These are phyloP conservation scores for Myopa testacea DNA, from an alignment of 2,888 invertebrate species.

Conservation along the genomic window DNA sequence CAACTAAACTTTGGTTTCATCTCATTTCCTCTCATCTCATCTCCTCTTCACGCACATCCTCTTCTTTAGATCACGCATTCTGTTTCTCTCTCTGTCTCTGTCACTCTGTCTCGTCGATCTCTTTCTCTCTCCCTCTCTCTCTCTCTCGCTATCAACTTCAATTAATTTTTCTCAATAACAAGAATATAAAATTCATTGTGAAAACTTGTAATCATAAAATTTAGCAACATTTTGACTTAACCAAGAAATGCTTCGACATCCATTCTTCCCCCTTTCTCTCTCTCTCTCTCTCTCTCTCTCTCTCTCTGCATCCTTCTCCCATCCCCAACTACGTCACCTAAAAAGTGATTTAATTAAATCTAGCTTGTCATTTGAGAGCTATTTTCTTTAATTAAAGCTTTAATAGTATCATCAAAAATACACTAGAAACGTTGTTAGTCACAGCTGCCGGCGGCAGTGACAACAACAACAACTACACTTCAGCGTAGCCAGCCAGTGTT, in stretches of 20 bases:
- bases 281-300: no score
- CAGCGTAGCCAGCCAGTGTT: neutral
- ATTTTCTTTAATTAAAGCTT: constrained; percentile 24
- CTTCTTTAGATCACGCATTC: no score
- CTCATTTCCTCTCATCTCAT: no score
- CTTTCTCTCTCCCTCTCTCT: no score
- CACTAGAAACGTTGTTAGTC: neutral
- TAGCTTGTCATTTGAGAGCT: constrained; percentile 1
- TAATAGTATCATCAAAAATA: constrained; percentile 27
- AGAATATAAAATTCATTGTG: no score
- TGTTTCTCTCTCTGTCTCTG: no score
- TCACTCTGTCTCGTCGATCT: no score
- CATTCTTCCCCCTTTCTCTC: neutral
- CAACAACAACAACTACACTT: neutral
- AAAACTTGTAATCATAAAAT: neutral
- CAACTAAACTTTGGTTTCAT: no score
- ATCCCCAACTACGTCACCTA: neutral
- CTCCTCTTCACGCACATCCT: no score
- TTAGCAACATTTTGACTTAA: neutral
- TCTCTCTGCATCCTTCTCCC: neutral
- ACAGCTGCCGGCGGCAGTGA: neutral
- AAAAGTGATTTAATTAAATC: constrained; percentile 12
- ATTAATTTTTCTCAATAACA: no score
- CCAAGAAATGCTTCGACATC: neutral
- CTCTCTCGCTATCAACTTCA: no score